phyloP scores from a whole-genome alignment of 2,888 invertebrate genomes.

The Ernsta delagoae region DNA sequence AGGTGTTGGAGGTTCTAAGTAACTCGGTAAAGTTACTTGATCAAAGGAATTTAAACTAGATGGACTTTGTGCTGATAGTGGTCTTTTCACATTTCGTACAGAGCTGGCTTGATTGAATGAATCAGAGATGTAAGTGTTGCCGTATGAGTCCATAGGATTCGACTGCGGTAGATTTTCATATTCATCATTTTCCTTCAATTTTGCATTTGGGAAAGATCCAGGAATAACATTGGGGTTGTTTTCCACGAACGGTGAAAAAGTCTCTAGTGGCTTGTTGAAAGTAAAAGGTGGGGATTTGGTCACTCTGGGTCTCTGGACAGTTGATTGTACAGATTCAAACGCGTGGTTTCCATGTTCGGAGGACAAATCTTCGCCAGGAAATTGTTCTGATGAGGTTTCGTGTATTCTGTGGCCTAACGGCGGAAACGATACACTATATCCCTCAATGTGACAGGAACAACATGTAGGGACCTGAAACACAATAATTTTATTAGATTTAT shows the following conservation, averaged over 20 bases:
- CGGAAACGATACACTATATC: slow-evolving; percentile 88
- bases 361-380: slow-evolving; percentile 84
- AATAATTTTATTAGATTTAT: no score
- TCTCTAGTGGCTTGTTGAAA: slow-evolving; percentile 64
- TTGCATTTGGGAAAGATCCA: slow-evolving; percentile 61
- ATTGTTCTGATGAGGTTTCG: slow-evolving; percentile 79
- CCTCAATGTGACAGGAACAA: no score
- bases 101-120: slow-evolving; percentile 75
- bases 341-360: slow-evolving; percentile 76
- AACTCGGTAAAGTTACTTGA: slow-evolving; percentile 73
- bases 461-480: no score
- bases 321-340: slow-evolving; percentile 75
- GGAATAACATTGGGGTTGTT: slow-evolving; percentile 63
- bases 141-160: slow-evolving; percentile 72
- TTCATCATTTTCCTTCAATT: slow-evolving; percentile 66
- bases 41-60: slow-evolving; percentile 54
- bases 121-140: slow-evolving; percentile 74
- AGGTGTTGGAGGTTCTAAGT: slow-evolving; percentile 77
- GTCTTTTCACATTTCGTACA: slow-evolving; percentile 70
- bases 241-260: slow-evolving; percentile 62
- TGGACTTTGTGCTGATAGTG: slow-evolving; percentile 56
- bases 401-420: slow-evolving; percentile 84
- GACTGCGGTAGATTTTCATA: slow-evolving; percentile 49
- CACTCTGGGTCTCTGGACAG: slow-evolving; percentile 64
- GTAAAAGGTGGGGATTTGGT: slow-evolving; percentile 65